These are phyloP conservation scores for Diaperis boleti DNA, from an alignment of 2,888 invertebrate genomes.

Conservation along the genomic window DNA sequence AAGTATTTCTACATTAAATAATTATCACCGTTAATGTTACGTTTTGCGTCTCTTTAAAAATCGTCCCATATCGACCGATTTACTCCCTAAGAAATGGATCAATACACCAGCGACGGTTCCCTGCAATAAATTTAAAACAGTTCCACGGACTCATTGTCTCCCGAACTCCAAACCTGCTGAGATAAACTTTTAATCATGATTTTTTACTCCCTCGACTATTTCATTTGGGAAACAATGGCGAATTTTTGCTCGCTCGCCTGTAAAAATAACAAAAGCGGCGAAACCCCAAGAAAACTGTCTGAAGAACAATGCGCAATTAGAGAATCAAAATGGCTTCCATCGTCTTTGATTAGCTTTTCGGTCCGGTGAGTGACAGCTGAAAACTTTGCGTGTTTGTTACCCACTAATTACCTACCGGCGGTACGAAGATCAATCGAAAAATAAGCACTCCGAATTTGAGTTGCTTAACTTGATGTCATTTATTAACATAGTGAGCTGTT, in stretches of 20 bases:
- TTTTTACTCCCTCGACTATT: slow-evolving; percentile 18
- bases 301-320: slow-evolving; percentile 49
- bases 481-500: no score
- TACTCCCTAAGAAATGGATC: no score
- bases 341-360: slow-evolving; percentile 41
- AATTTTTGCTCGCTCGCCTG: slow-evolving; percentile 41
- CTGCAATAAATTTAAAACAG: slow-evolving; percentile 23
- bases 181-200: slow-evolving; percentile 6
- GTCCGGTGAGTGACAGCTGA: slow-evolving; percentile 25
- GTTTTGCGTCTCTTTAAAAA: no score
- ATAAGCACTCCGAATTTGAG: slow-evolving; percentile 26
- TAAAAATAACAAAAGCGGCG: slow-evolving; percentile 49
- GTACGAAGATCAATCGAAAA: slow-evolving; percentile 33
- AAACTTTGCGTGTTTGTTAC: slow-evolving; percentile 32
- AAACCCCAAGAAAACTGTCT: slow-evolving; percentile 45
- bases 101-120: no score
- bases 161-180: neutral
- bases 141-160: slow-evolving; percentile 11
- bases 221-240: slow-evolving; percentile 34
- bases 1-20: no score
- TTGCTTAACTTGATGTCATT: slow-evolving; percentile 34
- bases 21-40: no score
- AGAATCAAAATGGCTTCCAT: slow-evolving; percentile 48
- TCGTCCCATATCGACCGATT: no score
- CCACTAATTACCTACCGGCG: slow-evolving; percentile 20